Evolutionary conservation across 2,113 vertebrate genomes (phyloP).

Genomic region (Microcebus ravelobensis): DNA sequence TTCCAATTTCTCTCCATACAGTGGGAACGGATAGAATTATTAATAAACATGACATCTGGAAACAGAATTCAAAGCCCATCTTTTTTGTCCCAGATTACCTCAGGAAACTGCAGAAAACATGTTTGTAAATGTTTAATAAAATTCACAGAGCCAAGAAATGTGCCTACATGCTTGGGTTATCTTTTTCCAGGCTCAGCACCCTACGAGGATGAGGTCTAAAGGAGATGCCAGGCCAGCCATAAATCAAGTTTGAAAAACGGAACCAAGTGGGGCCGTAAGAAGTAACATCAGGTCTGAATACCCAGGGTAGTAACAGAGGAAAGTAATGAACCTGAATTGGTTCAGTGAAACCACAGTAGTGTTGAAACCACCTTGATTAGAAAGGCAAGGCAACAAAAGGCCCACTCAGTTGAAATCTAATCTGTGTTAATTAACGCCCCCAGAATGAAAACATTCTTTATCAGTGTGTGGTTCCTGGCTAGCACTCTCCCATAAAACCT

Average conservation of each 20-base stretch:
- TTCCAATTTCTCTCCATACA: neutral
- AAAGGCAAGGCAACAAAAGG: slow-evolving; percentile 65
- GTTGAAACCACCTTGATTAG: slow-evolving; percentile 72
- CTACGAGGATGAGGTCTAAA: neutral
- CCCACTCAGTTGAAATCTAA: slow-evolving; percentile 75
- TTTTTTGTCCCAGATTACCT: slow-evolving; percentile 40
- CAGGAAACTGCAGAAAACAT: slow-evolving; percentile 56
- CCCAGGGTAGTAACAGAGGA: slow-evolving; percentile 49
- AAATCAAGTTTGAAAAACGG: slow-evolving; percentile 56
- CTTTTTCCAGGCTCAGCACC: slow-evolving; percentile 14
- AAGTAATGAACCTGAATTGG: slow-evolving; percentile 66
- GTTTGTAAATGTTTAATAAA: slow-evolving; percentile 67
- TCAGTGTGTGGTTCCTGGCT: slow-evolving; percentile 43
- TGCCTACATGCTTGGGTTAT: neutral
- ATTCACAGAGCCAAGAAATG: slow-evolving; percentile 36
- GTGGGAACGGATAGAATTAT: neutral
- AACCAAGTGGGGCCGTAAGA: neutral
- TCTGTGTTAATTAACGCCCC: slow-evolving; percentile 69
- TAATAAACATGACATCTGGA: slow-evolving; percentile 44
- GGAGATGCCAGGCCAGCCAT: neutral
- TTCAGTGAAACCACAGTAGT: slow-evolving; percentile 23
- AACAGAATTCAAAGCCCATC: slow-evolving; percentile 25
- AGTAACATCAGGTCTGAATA: slow-evolving; percentile 32
- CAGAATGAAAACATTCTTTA: slow-evolving; percentile 75
- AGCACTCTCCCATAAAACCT: slow-evolving; percentile 37